Base-by-base conservation (phyloP, 1,140 invertebrate species). In the Zaprionus vittiger region DNA sequence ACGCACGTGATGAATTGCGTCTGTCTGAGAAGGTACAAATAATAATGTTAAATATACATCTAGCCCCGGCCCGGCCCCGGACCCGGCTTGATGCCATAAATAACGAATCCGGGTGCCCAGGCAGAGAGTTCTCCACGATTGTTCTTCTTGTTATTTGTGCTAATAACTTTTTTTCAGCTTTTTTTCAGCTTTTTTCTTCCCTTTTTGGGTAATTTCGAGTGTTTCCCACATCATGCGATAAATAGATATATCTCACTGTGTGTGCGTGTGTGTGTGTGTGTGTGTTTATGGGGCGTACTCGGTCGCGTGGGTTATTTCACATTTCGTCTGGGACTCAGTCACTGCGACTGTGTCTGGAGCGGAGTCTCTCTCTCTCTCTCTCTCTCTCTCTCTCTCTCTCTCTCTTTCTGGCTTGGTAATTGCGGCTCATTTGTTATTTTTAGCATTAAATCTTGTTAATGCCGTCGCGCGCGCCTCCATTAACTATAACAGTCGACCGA, bases 351-450 rank as follows among this genome's bases (percentile, higher is more conserved):
- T 31, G 74, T 60, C 47, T 56, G 44, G 41, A n/a, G 17, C 31
- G 22, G 49, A 26, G 63, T 60, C 37, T 24, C 17, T 20, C 9
- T 15, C n/a, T 5, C 34, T 38, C 44, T 20, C n/a, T n/a, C 4
- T 38, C 55, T 34, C n/a, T n/a, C n/a, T n/a, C n/a, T 6, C 26
- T 28, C 26, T 28, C 26, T 59, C n/a, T 22, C 6, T 5, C 34
- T 38, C 44, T 20, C n/a, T n/a, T 9, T 38, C 55, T 34, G 28
- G 55, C 37, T 49, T 68, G 65, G 69, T 89, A 87, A 87, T 83
- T 89, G 84, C 77, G 72, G 74, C 84, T 80, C 86, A 89, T 80
- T 87, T 87, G 80, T 87, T 87, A 87, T 87, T 87, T 87, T 87
- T 87, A 87, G 83, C 78, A 54, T 66, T 73, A 73, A 73, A 68